Base-by-base conservation (phyloP, 2,888 invertebrate species). In the Automeris io region DNA sequence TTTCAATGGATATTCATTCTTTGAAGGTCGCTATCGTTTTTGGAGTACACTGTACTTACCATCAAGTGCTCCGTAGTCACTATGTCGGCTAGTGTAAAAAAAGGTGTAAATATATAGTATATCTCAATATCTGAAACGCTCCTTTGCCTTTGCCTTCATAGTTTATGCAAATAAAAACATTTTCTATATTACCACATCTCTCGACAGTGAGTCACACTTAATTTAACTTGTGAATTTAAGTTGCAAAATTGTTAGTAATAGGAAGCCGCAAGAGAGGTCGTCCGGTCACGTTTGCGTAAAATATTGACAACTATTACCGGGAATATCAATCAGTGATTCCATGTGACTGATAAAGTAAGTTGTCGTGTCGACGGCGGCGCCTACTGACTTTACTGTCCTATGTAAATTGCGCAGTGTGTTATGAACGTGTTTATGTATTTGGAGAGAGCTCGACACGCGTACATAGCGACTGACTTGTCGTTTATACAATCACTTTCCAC, bases 271-370 rank as follows among this genome's bases (percentile, higher is more conserved):
- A 33, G 37, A 46, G 35, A 43, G 42, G 46, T 43, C 49, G 45
- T 66, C 71, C 66, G 68, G 69, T 72, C 74, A 74, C 72, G 74
- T 68, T 43, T 40, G 19, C 36, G 26, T 54, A 47, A 65, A 74
- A 67, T 70, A 73, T 74, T 59, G 64, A 57, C 61, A 52, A 50
- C 49, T 49, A 57, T 63, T 66, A 70, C 69, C 62, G 65, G 55
- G 61, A 69, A 62, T 75, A 62, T 65, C 66, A 71, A 59, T 59
- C 54, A 51, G 33, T 37, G 35, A 39, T 22, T 25, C 7, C 6
- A n/a, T 8, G 16, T 16, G 7, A 26, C 26, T 26, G 26, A 26
- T 26, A 26, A 26, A 26, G 26, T 13, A 26, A 37, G 39, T 38
- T 26, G 38, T 40, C 25, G 33, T 33, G 39, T 24, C 41, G 34